These are phyloP conservation scores for Platysternon megacephalum DNA, from an alignment of 2,113 vertebrate species.

Conservation along the genomic window DNA sequence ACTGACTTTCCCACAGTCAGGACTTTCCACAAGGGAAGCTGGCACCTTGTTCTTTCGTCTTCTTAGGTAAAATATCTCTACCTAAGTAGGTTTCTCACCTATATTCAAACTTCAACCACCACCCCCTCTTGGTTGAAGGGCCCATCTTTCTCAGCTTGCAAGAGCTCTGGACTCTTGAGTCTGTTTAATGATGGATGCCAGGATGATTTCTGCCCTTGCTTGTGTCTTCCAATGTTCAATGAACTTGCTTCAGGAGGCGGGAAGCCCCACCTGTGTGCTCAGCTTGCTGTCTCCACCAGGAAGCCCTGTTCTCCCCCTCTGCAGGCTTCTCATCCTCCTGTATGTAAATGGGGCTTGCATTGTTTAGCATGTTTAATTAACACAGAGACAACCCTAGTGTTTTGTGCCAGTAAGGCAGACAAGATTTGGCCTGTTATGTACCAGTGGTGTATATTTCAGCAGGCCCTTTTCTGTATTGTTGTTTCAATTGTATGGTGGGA, in stretches of 20 bases:
- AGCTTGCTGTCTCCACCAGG: not conserved
- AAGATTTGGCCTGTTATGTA: not conserved
- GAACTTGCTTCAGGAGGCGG: too few species aligned
- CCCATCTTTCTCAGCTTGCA: not conserved
- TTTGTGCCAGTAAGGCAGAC: not conserved
- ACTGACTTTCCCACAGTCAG: too few species aligned
- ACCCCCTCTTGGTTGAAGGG: too few species aligned
- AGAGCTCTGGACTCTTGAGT: not conserved
- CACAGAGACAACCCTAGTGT: not conserved
- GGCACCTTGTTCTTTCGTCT: not conserved
- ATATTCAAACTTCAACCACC: not conserved
- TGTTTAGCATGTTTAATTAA: not conserved
- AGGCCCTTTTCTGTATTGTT: not conserved
- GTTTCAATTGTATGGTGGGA: not conserved
- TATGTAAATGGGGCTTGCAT: not conserved
- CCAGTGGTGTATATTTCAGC: not conserved
- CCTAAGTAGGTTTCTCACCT: not conserved
- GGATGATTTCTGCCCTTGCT: not conserved
- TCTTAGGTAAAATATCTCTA: not conserved
- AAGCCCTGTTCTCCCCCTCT: not conserved
- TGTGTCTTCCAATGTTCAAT: not conserved
- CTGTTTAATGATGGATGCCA: not conserved
- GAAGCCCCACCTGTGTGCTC: not conserved
- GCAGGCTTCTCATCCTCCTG: not conserved
- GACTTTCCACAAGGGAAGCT: not conserved